Evolutionary conservation across 30 jellyfish, hydroid and myxozoan genomes (phyloP), one percentile per base, ranked within the genome.

Genomic region (Clytia hemisphaerica): DNA sequence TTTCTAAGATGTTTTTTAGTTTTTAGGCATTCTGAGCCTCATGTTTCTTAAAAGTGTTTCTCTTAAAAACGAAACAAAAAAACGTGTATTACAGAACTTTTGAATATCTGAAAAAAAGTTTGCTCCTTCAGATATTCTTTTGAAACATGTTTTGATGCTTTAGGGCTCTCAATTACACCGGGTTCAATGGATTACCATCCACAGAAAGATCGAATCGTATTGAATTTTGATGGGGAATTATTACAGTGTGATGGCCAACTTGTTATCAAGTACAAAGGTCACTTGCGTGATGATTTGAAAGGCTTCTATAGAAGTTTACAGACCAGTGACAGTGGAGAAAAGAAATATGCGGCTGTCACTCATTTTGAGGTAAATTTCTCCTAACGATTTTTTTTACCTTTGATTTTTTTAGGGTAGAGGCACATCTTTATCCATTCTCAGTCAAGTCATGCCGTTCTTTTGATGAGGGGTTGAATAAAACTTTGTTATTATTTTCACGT

Each of bases 241-340:
- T 88, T 89, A 4, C 44, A 30, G 30, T 93, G 95, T 37, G 48
- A 67, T 44, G 95, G 83, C 2, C 67, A 73, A 32, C 38, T 84
- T 49, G 28, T 59, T 25, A 40, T 84, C 24, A 71, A 63, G 19
- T 84, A 60, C 47, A 46, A 55, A 42, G 95, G 95, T 4, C 89
- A 76, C 31, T 49, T 84, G 51, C 77, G 77, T 77, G 95, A 84
- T 36, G 77, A 84, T 38, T 67, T 84, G 93, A 84, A 84, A 65
- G 95, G 95, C 28, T 84, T 84, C 38, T 84, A 84, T 79, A 33
- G 93, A 34, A 84, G 93, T 76, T 72, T 61, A 42, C 80, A 84
- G 64, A 76, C 69, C 35, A 72, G 66, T 46, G 66, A 61, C 0
- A 31, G 71, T 45, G 95, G 89, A 1, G 93, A 76, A 44, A 85